Base-by-base conservation (phyloP, 64 coral and sea anemone genomes). In the Anthopleura sola region DNA sequence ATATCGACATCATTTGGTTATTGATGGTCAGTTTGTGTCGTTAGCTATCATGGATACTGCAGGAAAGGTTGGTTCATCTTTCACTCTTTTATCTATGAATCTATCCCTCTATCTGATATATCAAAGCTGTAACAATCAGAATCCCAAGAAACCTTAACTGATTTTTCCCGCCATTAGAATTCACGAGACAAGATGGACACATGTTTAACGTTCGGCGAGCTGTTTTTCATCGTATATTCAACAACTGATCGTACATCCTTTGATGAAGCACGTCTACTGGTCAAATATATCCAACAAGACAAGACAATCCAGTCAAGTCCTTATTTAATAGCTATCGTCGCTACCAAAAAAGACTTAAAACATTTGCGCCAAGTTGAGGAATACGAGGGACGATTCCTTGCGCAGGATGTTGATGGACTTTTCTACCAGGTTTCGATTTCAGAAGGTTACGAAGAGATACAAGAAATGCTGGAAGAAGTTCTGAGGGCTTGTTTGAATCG, bases 201-300 rank as follows among this genome's bases (percentile, higher is more conserved):
- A 28, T 91, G 90, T 34, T 68, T 89, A 10, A 83, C 90, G 23
- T 91, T 88, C 6, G 90, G 85, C 26, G 93, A 95, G 36, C 62
- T 95, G 48, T 95, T 95, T 54, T 81, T 95, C 47, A 57, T 95
- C 66, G 75, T 95, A 20, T 95, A 91, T 37, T 91, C 93, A 23
- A 87, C 87, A 40, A 91, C 64, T 6, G 93, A 95, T 60, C 89
- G 89, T 0, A 82, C 82, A 28, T 88, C 93, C 0, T 95, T 95
- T 18, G 89, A 95, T 13, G 93, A 95, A 81, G 93, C 93, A 18
- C 86, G 78, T 7, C 86, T 91, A 11, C 32, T 95, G 10, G 89
- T 88, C 32, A 85, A 85, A 7, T 95, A 95, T 82, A 91, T 95
- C 16, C 58, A 91, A 89, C 89, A 88, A 58, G 84, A 78, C 82